phyloP scores from a whole-genome alignment of 1,140 invertebrate genomes.

The Nylanderia fulva region DNA sequence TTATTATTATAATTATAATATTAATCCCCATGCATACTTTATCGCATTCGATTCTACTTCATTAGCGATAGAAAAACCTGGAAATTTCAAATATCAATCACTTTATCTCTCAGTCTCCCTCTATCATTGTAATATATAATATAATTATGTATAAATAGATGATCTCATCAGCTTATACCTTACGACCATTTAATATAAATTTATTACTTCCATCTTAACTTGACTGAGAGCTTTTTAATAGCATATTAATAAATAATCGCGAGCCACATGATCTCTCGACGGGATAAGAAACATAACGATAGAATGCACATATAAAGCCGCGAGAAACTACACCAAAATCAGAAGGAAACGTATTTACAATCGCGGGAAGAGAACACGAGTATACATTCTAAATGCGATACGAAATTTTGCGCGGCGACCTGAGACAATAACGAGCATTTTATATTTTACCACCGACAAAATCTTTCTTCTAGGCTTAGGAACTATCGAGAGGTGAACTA shows the following conservation, averaged over 20 bases:
- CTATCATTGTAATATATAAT: constrained; percentile 71
- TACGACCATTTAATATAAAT: constrained; percentile 68
- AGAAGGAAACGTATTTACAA: constrained; percentile 64
- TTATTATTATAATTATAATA: no score
- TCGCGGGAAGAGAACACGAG: not conserved
- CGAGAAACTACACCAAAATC: constrained; percentile 1
- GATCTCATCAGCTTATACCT: constrained; percentile 59
- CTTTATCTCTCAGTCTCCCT: constrained; percentile 33
- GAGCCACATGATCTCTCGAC: constrained; percentile 73
- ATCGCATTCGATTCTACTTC: constrained; percentile 53
- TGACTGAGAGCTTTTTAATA: constrained; percentile 69
- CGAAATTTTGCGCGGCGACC: constrained; percentile 72
- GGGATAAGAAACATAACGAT: constrained; percentile 9
- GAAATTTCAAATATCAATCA: constrained; percentile 71
- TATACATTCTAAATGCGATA: constrained; percentile 48
- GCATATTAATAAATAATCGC: constrained; percentile 66
- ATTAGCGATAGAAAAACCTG: constrained; percentile 73
- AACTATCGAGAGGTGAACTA: constrained; percentile 79
- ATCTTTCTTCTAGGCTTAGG: constrained; percentile 76
- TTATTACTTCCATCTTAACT: constrained; percentile 61
- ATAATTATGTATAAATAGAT: constrained; percentile 79
- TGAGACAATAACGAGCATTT: constrained; percentile 53
- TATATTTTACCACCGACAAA: constrained; percentile 60
- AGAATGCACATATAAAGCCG: not conserved
- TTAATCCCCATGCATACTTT: constrained; percentile 63